Conservation (phyloP, 2,113 vertebrate genomes). For the Galeopterus variegatus region DNA sequence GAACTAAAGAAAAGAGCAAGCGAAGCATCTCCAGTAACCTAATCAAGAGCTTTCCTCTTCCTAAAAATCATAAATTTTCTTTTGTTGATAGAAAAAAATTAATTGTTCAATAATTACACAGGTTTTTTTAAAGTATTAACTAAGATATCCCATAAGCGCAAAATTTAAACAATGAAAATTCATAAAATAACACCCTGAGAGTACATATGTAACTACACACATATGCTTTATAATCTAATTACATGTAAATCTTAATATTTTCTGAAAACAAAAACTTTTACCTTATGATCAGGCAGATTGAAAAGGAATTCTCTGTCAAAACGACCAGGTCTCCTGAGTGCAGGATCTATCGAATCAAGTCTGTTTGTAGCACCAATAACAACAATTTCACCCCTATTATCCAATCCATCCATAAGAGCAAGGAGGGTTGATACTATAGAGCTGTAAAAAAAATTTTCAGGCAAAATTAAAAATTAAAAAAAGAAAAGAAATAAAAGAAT, state of each 20-base stretch:
- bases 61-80: slow-evolving; percentile 9
- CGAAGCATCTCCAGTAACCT: background rate
- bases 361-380: slow-evolving; percentile 99
- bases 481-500: background rate
- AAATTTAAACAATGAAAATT: slow-evolving; percentile 52
- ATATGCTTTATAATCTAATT: background rate
- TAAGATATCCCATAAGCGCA: slow-evolving; percentile 2
- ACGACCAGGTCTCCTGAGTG: slow-evolving; percentile 99
- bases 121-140: slow-evolving; percentile 2
- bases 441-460: slow-evolving; percentile 86
- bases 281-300: slow-evolving; percentile 98
- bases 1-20: background rate
- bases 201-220: background rate
- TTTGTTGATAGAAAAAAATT: background rate
- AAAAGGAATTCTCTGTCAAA: slow-evolving; percentile 99
- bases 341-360: slow-evolving; percentile 99
- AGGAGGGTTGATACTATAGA: slow-evolving; percentile 99
- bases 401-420: slow-evolving; percentile 99
- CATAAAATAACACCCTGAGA: slow-evolving; percentile 34
- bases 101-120: background rate
- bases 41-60: background rate
- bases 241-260: slow-evolving; percentile 47
- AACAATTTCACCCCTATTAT: slow-evolving; percentile 99
- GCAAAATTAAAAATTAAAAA: slow-evolving; percentile 43
- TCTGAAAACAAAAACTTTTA: slow-evolving; percentile 82